Base-by-base conservation (phyloP, 2,797 vertebrate species). In the Typhlichthys subterraneus region DNA sequence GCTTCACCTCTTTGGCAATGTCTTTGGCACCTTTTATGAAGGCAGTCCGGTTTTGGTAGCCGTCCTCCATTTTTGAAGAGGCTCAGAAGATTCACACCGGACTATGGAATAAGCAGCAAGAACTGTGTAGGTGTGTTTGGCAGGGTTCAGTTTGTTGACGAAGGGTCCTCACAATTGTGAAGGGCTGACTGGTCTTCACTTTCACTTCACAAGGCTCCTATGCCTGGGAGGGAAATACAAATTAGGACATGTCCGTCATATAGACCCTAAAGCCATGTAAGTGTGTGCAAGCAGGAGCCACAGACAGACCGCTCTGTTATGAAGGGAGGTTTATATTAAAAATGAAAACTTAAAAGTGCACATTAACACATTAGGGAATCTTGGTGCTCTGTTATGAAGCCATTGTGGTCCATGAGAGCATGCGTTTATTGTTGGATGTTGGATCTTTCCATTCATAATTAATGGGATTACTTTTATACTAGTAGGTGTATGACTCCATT, bases 1-100 rank as follows among this genome's bases (percentile, higher is more conserved):
- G 91, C 84, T 98, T 96, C 78, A 97, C 95, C 76, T 97, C 97
- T 88, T 98, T 97, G 77, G 97, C 97, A 38, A 99, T 98, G 91
- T 98, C 97, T 89, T 98, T 98, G 79, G 96, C 97, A 0, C 97
- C 96, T 53, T 96, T 95, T 78, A 99, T 97, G 86, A 99, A 97
- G 38, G 96, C 95, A 55, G 96, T 93, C 75, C 96, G 93, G 89
- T 98, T 97, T 87, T 94, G 92, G 88, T 96, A 96, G 71, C 86
- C 93, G n/a, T 98, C 97, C 57, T 98, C 97, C 97, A 98, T 98
- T 65, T 82, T 76, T 45, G 14, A 63, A 75, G 67, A 71, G 63
- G 62, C 14, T 68, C n/a, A 54, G 65, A 52, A 6, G 71, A 72
- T 45, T 11, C 47, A 57, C 57, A 51, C 14, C 49, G 3, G 61